Evolutionary conservation across 1,140 invertebrate genomes (phyloP).

Genomic region (Bombus cullumanus): DNA sequence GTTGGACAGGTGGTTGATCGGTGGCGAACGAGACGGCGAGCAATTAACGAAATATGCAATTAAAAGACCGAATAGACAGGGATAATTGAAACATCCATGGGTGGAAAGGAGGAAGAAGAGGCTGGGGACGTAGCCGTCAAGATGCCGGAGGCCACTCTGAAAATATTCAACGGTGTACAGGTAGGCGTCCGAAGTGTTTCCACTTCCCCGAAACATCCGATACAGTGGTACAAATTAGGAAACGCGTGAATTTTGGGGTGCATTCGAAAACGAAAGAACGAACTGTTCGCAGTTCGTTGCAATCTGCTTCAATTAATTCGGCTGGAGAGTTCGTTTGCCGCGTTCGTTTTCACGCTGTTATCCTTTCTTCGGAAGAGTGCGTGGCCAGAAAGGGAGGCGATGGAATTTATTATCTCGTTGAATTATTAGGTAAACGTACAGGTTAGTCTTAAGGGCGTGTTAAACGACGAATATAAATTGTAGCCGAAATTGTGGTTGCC

Average conservation of each 20-base stretch:
- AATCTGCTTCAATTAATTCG: constrained; percentile 11
- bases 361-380: background rate
- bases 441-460: constrained; percentile 3
- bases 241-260: background rate
- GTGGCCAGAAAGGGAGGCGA: background rate
- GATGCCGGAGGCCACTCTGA: constrained; percentile 61
- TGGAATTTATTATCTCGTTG: constrained; percentile 16
- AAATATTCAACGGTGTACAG: constrained; percentile 66
- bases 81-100: constrained; percentile 47
- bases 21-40: constrained; percentile 38
- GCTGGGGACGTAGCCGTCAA: constrained; percentile 38
- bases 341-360: background rate
- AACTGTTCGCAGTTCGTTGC: background rate
- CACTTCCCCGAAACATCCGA: background rate
- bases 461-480: constrained; percentile 20
- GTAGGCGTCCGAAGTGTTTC: constrained; percentile 34
- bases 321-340: background rate
- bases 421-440: constrained; percentile 17
- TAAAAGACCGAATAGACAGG: constrained; percentile 16
- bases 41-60: constrained; percentile 46
- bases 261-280: background rate
- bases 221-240: background rate
- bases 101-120: constrained; percentile 34
- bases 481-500: background rate
- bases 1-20: constrained; percentile 18